Evolutionary conservation across 2,797 vertebrate species (phyloP), one percentile per base, ranked within the genome.

Genomic region (Hippopotamyrus pictus): DNA sequence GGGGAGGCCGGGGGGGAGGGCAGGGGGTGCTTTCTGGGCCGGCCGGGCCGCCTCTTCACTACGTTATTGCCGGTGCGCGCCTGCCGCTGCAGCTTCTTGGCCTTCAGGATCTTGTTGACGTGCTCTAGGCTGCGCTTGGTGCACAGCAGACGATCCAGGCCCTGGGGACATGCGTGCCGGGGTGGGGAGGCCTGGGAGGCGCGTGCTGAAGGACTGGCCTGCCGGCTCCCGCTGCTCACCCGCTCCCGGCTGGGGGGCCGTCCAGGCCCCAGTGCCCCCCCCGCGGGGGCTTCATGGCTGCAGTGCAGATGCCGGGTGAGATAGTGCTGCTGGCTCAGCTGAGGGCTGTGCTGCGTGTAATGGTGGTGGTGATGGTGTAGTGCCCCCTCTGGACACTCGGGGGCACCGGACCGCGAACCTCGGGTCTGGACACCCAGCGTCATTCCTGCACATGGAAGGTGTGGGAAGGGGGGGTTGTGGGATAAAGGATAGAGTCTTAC

Each of bases 11-110:
- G 0, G 94, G 95, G 51, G 93, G 94, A 88, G 91, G 96, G 94
- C 88, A 93, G 91, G 1, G 94, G 69, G 94, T 94, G 89, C 91
- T 99, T 99, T 90, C 97, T 94, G 85, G 99, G 99, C 90, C 99
- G 94, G 0, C 99, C 99, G 0, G 97, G 98, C 90, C 98, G 93
- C 50, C 98, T 98, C 91, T 97, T 97, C 50, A 97, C 97, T 89
- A 96, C 96, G 50, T 96, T 97, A 88, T 96, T 96, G 33, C 96
- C 96, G 0, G 96, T 96, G 88, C 96, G 91, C 1, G 95, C 94
- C 92, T 96, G 96, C 90, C 96, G 92, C 89, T 96, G 96, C 90
- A 96, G 94, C 85, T 96, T 97, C 93, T 96, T 97, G 92, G 96
- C 96, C 89, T 96, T 97, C 91, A 97, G 93, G 62, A 97, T 96